phyloP scores from a whole-genome alignment of 2,888 invertebrate species.

The Tridacna gigas region DNA sequence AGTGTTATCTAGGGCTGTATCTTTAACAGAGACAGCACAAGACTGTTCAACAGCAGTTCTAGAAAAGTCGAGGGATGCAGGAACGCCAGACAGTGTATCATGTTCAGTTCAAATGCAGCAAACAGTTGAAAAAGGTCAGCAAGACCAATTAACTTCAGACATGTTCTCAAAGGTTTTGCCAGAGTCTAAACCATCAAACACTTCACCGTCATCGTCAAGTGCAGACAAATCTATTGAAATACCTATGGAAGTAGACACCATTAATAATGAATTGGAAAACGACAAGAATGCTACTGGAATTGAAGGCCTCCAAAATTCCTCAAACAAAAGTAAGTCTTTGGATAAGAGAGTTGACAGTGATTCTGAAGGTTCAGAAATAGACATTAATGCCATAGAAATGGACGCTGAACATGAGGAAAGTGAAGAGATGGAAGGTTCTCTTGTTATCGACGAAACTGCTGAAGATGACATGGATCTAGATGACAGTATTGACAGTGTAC shows the following conservation, averaged over 20 bases:
- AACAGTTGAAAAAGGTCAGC: background rate
- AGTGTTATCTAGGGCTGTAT: slow-evolving; percentile 21
- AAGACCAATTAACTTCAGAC: background rate
- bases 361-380: slow-evolving; percentile 2
- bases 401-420: slow-evolving; percentile 50
- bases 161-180: background rate
- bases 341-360: background rate
- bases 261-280: background rate
- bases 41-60: background rate
- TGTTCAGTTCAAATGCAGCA: background rate
- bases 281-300: background rate
- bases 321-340: background rate
- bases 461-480: background rate
- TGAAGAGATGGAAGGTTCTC: slow-evolving; percentile 49
- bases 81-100: background rate
- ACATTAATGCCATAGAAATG: slow-evolving; percentile 17
- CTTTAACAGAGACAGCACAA: slow-evolving; percentile 9
- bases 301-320: background rate
- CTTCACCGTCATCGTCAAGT: background rate
- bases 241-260: background rate
- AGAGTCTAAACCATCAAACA: background rate
- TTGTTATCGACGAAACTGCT: slow-evolving; percentile 58
- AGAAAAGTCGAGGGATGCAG: background rate
- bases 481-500: too few species aligned
- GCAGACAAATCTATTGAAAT: background rate